Evolutionary conservation across 2,797 vertebrate species (phyloP), one percentile per base, ranked within the genome.

Genomic region (Malacoctenus gilli): DNA sequence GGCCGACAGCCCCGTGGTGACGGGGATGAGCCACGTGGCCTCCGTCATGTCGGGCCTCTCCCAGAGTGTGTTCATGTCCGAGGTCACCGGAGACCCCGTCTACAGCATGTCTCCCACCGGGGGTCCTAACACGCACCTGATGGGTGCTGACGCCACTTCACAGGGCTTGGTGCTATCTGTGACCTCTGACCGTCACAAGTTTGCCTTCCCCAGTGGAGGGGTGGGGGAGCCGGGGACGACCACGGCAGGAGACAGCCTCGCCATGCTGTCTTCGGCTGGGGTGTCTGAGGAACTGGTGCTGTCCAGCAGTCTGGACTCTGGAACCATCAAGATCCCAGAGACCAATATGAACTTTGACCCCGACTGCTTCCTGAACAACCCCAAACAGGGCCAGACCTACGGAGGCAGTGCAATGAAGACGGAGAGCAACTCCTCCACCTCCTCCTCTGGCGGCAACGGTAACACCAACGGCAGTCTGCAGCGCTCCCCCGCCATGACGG

Each of bases 361-460:
- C 0, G 97, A 99, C 92, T 99, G 97, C 93, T 99, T 99, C 91
- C 92, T 99, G 79, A 99, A 99, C 85, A 99, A 99, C 79, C 97
- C 97, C 39, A 99, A 99, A 85, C 97, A 99, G 89, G 97, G 97
- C 63, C 97, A 99, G 91, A 99, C 97, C 1, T 99, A 99, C 1
- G 97, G 97, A 40, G 97, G 97, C 61, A 94, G 93, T 25, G 95
- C 95, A 39, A 84, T 98, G 83, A 98, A 98, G 77, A 94, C 89
- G 0, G 96, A 98, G 68, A 89, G 92, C 75, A 93, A 92, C 61
- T 86, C 86, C 40, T 91, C 92, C 58, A 92, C 93, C 51, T 95
- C 93, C 3, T 87, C 90, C 0, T 94, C 93, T 13, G 80, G 91
- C 12, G 87, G 89, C 70, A 75, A 44, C 51, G 60, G 49, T 14